Base-by-base conservation (phyloP, 1,140 invertebrate genomes). In the Cydia splendana region DNA sequence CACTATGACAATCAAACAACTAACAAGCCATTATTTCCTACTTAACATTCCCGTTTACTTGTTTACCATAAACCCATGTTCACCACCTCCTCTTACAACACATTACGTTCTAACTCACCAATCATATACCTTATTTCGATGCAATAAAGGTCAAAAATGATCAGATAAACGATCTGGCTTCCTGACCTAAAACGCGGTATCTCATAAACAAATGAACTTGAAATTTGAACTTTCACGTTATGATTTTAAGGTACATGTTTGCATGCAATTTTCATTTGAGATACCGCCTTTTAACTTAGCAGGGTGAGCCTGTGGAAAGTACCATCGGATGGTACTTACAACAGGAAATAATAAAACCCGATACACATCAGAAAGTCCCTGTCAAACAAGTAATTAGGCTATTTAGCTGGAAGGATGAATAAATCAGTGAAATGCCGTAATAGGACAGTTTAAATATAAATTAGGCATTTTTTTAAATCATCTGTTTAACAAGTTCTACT, bases 301-400 rank as follows among this genome's bases (percentile, higher is more conserved):
- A 42, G 9, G 38, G 38, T 24, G 24, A 24, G 24, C 24, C 24
- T 24, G 24, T 24, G 24, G 24, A 24, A 24, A 24, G 24, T 24
- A 24, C 24, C 34, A 30, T 3, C 30, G 30, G 24, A 30, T 42
- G 48, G 48, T 51, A n/a, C 38, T 42, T 51, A 51, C 13, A 51
- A 57, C 57, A 53, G 57, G 57, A 62, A 62, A 62, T n/a, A 62
- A 62, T 62, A 62, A 62, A 62, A 20, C 7, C 18, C 20, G 57
- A 62, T 62, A 62, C 57, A 62, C 20, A 62, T 62, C 57, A 62
- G 57, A 62, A 62, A 62, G 57, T 62, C n/a, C 20, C 7, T 62
- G 57, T 62, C 20, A 62, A 62, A 62, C 57, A 62, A n/a, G 57
- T 62, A 62, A 62, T 62, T 62, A 62, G 57, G 57, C 57, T 62